Evolutionary conservation across 1,140 invertebrate species (phyloP), one percentile per base, ranked within the genome.

Genomic region (Musca domestica): DNA sequence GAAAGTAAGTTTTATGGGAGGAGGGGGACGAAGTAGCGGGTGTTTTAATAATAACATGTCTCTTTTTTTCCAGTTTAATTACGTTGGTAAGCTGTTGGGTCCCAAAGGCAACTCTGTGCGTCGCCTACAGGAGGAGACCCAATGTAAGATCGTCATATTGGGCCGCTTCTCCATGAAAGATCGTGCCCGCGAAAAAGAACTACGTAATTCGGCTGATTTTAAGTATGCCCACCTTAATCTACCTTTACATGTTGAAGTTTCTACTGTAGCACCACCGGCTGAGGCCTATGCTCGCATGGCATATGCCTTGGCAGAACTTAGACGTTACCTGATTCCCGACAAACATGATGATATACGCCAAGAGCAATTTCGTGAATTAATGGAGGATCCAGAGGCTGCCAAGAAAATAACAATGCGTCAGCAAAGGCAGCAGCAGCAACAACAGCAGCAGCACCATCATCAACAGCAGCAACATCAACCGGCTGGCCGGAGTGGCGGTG

Each of bases 111-210:
- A 93, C 81, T 95, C 95, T 4, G 86, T 98, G 83, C 96, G 96
- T 81, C 86, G 93, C 71, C 85, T 98, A 14, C 95, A 97, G 84
- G 95, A 97, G 81, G 92, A 95, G 78, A 96, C 95, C n/a, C 93
- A 95, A 87, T 95, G 94, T 73, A 96, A 95, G 84, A 97, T 98
- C 90, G 93, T 95, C 19, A 93, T 98, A 64, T 86, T 98, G 7
- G 96, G 96, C 12, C 87, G 91, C 77, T 96, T 96, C 63, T 97
- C 95, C 14, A 97, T 98, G 92, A 91, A 94, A 78, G 95, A 98
- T 83, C 92, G 94, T 83, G 87, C 88, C 67, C 94, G 95, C 86
- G 86, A 98, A 83, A 94, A 98, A 77, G 93, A 97, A 82, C 84
- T 94, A 22, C 85, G 95, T 46, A 89, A 90, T 74, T 91, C 92